phyloP scores from a whole-genome alignment of 2,888 invertebrate genomes.

The Luperina testacea region DNA sequence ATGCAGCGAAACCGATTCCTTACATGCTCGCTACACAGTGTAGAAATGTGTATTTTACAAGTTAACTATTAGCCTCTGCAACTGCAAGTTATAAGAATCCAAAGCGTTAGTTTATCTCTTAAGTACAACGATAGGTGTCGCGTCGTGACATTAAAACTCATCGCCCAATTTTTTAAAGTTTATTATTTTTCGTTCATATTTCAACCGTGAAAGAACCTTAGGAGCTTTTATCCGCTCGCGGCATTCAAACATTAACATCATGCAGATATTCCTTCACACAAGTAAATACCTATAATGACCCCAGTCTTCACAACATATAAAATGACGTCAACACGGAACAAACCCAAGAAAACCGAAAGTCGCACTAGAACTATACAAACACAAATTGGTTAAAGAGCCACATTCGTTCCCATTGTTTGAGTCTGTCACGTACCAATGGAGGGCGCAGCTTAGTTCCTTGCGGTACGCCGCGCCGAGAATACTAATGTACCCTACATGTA shows the following conservation, averaged over 20 bases:
- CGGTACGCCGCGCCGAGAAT: slow-evolving; percentile 57
- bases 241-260: neutral
- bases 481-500: slow-evolving; percentile 51
- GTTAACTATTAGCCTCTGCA: neutral
- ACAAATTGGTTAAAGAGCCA: slow-evolving; percentile 37
- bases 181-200: neutral
- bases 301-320: slow-evolving; percentile 3
- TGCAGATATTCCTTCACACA: neutral
- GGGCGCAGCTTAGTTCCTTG: slow-evolving; percentile 67
- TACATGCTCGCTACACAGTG: neutral
- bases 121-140: neutral
- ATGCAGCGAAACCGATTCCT: slow-evolving; percentile 13
- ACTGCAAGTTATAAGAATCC: neutral
- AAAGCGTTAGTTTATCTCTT: neutral
- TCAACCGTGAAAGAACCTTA: neutral
- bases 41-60: neutral
- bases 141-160: neutral
- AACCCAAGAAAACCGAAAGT: slow-evolving; percentile 49
- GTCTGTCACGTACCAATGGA: slow-evolving; percentile 63
- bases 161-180: neutral
- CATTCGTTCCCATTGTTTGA: slow-evolving; percentile 56
- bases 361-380: slow-evolving; percentile 38
- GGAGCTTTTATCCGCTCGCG: neutral
- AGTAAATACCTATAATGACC: neutral
- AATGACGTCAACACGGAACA: slow-evolving; percentile 56